A percentile compares a stretch with the other conserved stretches of the same genome.
Conservation (phyloP, 2,113 vertebrate species). For the Rhizomys pruinosus region DNA sequence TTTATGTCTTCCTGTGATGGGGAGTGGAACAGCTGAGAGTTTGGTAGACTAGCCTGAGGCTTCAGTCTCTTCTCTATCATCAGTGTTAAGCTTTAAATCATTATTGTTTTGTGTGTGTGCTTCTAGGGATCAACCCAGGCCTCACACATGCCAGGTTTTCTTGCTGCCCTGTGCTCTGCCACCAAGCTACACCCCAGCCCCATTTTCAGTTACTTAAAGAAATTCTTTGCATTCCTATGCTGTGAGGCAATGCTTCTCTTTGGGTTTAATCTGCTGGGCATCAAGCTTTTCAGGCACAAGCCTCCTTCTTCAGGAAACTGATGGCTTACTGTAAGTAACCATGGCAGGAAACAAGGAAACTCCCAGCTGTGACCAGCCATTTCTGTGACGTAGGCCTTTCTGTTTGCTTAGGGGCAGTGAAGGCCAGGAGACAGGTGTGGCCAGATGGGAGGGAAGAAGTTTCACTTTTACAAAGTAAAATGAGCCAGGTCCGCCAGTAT, state of each 20-base stretch:
- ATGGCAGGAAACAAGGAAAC: not conserved
- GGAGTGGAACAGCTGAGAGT: not conserved
- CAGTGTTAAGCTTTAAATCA: not conserved
- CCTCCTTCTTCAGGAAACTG: not conserved
- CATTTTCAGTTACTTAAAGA: slow-evolving; percentile 3
- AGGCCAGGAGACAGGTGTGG: not conserved
- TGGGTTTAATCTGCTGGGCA: not conserved
- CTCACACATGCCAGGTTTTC: not conserved
- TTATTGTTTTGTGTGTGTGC: not conserved
- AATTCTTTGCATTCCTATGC: slow-evolving; percentile 31
- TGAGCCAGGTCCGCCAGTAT: not conserved
- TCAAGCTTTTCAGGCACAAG: not conserved
- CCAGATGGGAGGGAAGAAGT: not conserved
- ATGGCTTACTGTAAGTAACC: not conserved
- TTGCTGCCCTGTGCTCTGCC: not conserved
- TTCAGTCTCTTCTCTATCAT: not conserved
- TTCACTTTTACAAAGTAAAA: not conserved
- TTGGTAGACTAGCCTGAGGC: not conserved
- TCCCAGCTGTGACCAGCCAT: rapidly evolving
- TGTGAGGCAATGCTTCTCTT: not conserved
- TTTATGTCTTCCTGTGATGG: not conserved
- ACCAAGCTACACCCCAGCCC: not conserved
- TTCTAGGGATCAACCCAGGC: not conserved
- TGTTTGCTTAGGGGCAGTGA: not conserved
- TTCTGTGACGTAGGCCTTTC: not conserved